Evolutionary conservation across 1,140 invertebrate genomes (phyloP), one percentile per base, ranked within the genome.

Genomic region (Neuroterus valhalla): DNA sequence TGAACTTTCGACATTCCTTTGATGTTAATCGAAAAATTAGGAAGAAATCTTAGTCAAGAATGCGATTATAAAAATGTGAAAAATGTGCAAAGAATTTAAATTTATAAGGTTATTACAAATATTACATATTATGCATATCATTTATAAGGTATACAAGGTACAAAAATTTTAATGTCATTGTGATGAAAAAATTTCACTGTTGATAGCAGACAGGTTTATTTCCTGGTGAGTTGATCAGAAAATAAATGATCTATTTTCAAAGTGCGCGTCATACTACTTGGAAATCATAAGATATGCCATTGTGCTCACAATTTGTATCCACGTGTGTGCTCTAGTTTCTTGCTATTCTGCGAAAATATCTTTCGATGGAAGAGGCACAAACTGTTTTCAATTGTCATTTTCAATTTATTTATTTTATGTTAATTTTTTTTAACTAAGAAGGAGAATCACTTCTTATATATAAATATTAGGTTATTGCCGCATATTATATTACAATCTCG

Each of bases 231-330:
- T 44, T 71, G 74, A 44, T 72, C 78, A 75, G 72, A 84, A 82
- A 84, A 85, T 84, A 85, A 81, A 75, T 75, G 62, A 44, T 70
- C 76, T 85, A 86, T 84, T 85, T 85, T 83, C 71, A 81, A 71
- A 78, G 67, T 71, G 75, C 75, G 70, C 79, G 77, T 71, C 48
- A 52, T 19, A 38, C 48, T 70, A 70, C 38, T 50, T 70, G 48
- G 48, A 52, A 17, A 55, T 55, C 38, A 31, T 70, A 43, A 70
- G 52, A 26, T 38, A 23, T 52, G 21, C 52, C 69, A 52, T 17
- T 55, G 6, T 23, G n/a, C 43, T 21, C 68, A 23, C 46, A 19
- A 15, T 69, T 26, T 69, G 11, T 55, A 44, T 68, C 66, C 52
- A 62, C 52, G 23, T 62, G 52, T 62, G 23, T 14, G 19, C 21